Evolutionary conservation across 2,888 invertebrate species (phyloP).

Genomic region (Caenorhabditis sp.): DNA sequence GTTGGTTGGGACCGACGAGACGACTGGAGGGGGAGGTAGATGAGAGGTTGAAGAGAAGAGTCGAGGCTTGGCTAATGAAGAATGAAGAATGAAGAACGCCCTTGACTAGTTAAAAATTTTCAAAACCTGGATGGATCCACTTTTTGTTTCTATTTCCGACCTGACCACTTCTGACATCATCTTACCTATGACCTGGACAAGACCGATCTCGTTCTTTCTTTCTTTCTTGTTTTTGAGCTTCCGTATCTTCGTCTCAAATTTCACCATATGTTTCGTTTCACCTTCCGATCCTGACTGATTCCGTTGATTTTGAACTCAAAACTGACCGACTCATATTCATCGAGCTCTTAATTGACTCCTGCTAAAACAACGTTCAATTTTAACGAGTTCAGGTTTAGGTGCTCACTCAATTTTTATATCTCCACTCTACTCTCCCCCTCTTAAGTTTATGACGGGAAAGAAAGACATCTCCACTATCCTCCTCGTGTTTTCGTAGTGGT

Average conservation of each 20-base stretch:
- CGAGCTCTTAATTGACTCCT: slow-evolving; percentile 4
- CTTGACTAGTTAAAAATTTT: not conserved
- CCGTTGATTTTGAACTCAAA: not conserved
- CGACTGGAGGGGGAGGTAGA: slow-evolving; percentile 18
- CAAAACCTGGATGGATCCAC: slow-evolving; percentile 1
- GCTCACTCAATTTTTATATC: slow-evolving; percentile 57
- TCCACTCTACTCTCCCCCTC: slow-evolving; percentile 6
- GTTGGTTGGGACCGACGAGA: slow-evolving; percentile 47
- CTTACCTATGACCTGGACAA: not conserved
- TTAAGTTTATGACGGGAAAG: slow-evolving; percentile 60
- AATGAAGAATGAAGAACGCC: not conserved
- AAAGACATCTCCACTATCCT: slow-evolving; percentile 7
- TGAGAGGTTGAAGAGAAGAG: slow-evolving; percentile 35
- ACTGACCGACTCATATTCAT: not conserved
- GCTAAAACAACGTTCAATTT: not conserved
- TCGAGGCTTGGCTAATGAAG: slow-evolving; percentile 13
- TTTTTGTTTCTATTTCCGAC: no score
- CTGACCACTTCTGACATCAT: not conserved
- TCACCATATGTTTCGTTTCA: slow-evolving; percentile 11
- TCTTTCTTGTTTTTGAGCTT: not conserved
- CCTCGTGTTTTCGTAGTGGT: slow-evolving; percentile 49
- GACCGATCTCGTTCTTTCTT: no score
- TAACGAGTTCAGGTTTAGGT: slow-evolving; percentile 27
- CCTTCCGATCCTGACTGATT: not conserved
- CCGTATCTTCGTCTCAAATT: slow-evolving; percentile 3